Base-by-base conservation (phyloP, 2,113 vertebrate genomes). In the Neoarius graeffei region DNA sequence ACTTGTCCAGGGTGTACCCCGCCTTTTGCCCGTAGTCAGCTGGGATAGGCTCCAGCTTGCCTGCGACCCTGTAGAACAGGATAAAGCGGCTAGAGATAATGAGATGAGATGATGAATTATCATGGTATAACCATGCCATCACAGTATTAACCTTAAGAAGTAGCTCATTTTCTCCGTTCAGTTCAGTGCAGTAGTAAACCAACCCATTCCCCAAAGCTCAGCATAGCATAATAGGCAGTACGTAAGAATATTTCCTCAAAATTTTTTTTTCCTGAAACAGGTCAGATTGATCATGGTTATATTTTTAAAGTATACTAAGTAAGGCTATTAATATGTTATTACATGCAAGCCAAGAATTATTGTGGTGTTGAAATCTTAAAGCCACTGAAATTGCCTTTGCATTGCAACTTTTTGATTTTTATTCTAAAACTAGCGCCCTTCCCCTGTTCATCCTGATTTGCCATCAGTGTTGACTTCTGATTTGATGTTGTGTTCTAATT, bases 401-500 rank as follows among this genome's bases (percentile, higher is more conserved):
- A 57, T 14, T 81, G 64, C 54, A 64, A 54, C 17, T 25, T 56
- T 71, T 54, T 59, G 9, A 35, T 54, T 62, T 81, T 52, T 71
- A 73, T 17, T 52, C 15, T 62, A 50, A 73, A 69, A 56, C 13
- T 8, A 74, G 35, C 60, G 20, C 66, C 54, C 60, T 2, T 81
- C 64, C 62, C 56, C 20, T 30, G 64, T 64, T 69, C 27, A 3
- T 3, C 11, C n/a, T 56, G 30, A 64, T 62, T 48, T 14, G 6
- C 20, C 27, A 23, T 27, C 5, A 50, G 3, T 66, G 19, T 35
- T 90, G 35, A n/a, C 52, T 83, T 91, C 86, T 90, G 80, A 35
- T 54, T 74, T 2, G 69, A 50, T 64, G 67, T 83, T 67, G 69
- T 19, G 60, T 23, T 91, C 56, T 91, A 88, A 81, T 86, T 81